These are phyloP conservation scores for Drosophila quasianomalipes DNA, from an alignment of 2,888 invertebrate species.

Conservation along the genomic window DNA sequence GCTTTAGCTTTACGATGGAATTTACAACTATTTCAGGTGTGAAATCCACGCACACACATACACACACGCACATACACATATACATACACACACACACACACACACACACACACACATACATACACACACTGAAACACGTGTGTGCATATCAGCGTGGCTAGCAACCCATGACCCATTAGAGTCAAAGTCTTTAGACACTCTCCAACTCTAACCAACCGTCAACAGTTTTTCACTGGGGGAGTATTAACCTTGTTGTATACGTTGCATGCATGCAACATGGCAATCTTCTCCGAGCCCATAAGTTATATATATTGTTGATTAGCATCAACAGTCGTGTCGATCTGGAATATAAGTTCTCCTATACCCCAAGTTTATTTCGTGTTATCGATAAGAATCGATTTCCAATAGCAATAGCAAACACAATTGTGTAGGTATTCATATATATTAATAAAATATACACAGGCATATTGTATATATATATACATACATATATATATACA, in stretches of 20 bases:
- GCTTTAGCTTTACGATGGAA: conserved; percentile 7
- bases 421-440: neutral
- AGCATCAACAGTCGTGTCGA: neutral
- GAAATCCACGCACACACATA: conserved; percentile 2
- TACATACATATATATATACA: neutral
- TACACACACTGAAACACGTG: conserved; percentile 2
- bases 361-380: neutral
- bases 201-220: conserved; percentile 14
- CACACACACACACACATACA: neutral
- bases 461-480: neutral
- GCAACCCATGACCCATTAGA: conserved; percentile 35
- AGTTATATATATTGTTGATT: neutral
- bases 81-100: neutral
- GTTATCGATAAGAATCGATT: neutral
- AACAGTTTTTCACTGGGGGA: neutral
- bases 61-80: neutral
- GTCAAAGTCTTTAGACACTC: conserved; percentile 33
- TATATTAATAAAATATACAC: neutral
- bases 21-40: conserved; percentile 41
- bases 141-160: conserved; percentile 36
- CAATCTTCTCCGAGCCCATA: neutral
- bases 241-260: neutral
- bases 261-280: neutral
- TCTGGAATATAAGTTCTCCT: neutral
- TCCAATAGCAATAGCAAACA: neutral